Evolutionary conservation across 2,888 invertebrate species (phyloP).

Genomic region (Hirtodrosophila histrioides): DNA sequence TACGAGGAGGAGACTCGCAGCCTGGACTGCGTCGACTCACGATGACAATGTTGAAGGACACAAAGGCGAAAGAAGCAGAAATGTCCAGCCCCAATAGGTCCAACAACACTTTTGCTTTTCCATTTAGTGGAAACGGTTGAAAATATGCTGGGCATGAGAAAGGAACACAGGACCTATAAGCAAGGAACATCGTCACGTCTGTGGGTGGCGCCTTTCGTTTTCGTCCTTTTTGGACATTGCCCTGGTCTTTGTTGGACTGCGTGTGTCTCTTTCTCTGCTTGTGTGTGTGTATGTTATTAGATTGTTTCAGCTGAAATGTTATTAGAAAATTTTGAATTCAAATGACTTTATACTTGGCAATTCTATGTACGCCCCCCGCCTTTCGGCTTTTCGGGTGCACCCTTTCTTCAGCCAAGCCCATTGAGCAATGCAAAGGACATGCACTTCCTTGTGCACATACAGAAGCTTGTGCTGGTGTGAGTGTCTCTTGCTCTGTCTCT

Average conservation of each 20-base stretch:
- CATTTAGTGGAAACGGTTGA: constrained; percentile 29
- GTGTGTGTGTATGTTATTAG: constrained; percentile 62
- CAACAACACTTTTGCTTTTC: constrained; percentile 76
- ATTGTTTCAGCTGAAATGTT: constrained; percentile 80
- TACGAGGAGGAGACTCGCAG: constrained; percentile 48
- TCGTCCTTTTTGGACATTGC: constrained; percentile 56
- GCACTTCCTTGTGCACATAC: constrained; percentile 40
- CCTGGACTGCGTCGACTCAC: constrained; percentile 61
- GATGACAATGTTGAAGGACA: constrained; percentile 62
- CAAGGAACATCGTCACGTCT: constrained; percentile 51
- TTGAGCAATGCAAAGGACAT: constrained; percentile 30
- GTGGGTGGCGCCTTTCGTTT: constrained; percentile 67
- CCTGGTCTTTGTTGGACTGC: constrained; percentile 34
- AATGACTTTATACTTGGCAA: constrained; percentile 75
- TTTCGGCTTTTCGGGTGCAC: constrained; percentile 8
- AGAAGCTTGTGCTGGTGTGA: constrained; percentile 22
- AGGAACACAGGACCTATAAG: constrained; percentile 5
- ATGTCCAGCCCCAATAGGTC: constrained; percentile 19
- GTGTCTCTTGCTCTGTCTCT: constrained; percentile 33
- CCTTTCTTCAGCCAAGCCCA: constrained; percentile 21
- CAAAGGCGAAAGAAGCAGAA: constrained; percentile 33
- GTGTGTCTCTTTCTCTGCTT: constrained; percentile 24
- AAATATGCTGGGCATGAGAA: constrained; percentile 11
- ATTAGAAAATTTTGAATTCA: constrained; percentile 79
- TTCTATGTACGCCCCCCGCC: constrained; percentile 15